Evolutionary conservation across 1,140 invertebrate species (phyloP), one percentile per base, ranked within the genome.

Genomic region (Listronotus bonariensis): DNA sequence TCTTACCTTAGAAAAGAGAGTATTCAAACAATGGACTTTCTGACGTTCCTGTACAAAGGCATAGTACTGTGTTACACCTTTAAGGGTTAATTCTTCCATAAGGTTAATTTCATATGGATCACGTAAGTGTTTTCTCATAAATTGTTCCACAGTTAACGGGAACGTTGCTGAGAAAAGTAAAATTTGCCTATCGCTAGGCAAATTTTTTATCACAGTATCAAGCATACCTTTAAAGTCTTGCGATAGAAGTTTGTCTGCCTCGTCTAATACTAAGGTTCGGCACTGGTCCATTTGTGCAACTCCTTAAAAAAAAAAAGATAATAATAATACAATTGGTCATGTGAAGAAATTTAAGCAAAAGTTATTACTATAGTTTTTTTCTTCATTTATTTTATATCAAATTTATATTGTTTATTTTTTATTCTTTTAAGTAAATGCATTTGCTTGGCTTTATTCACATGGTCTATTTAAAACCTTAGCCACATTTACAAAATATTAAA

Each of bases 41-140:
- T 99, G 97, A 79, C 95, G 91, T 85, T 99, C 98, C 83, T 99
- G 97, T 68, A 99, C 98, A 87, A 98, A 99, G 74, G 97, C 98
- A 85, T 99, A 99, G 87, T 99, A 99, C 82, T 99, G 98, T 70
- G 98, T 99, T 53, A 99, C 96, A 80, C 98, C 98, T 81, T 99
- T 99, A 41, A 99, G 80, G 65, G 98, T 99, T 67, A 99, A 84
- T 80, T 99, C 98, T 79, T 99, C 97, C 98, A 99, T 99, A 72
- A 99, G 86, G 82, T 99, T 99, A 73, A 99, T 99, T 82, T 99
- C 97, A 79, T 99, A 98, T 46, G 97, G 96, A 80, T 96, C 91
- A 73, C 89, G 89, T 77, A 99, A 87, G 80, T 99, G 95, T 80
- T 97, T 98, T 78, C 92, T 91, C 96, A 99, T 99, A 80, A 99